Conservation (phyloP, 2,113 vertebrate species). For the Myanophis thanlyinensis region DNA sequence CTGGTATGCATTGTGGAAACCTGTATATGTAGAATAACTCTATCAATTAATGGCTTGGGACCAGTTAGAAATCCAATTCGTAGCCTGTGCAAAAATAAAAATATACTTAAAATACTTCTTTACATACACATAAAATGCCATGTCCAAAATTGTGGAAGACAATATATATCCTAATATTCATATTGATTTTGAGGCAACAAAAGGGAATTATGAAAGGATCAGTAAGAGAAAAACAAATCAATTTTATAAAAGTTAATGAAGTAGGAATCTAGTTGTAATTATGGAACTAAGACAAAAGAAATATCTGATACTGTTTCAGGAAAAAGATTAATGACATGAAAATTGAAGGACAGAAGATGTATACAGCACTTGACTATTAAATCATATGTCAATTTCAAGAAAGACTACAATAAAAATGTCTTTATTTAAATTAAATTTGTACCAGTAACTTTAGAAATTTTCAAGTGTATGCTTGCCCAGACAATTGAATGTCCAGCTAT, state of each 20-base stretch:
- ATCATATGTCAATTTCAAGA: neutral
- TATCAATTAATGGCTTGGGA: constrained; percentile 85
- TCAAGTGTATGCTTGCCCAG: neutral
- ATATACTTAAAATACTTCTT: neutral
- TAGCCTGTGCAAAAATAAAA: constrained; percentile 69
- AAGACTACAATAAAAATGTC: neutral
- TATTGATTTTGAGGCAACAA: neutral
- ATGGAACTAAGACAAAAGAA: neutral
- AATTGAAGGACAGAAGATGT: neutral
- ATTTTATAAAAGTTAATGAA: neutral
- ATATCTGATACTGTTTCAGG: neutral
- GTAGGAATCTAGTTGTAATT: neutral
- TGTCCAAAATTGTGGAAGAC: neutral
- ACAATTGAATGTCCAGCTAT: neutral
- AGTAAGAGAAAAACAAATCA: neutral
- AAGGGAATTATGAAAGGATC: neutral
- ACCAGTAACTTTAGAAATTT: neutral
- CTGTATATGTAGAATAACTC: constrained; percentile 88
- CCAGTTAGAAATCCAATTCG: constrained; percentile 91
- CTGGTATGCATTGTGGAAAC: constrained; percentile 88
- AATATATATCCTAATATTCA: neutral
- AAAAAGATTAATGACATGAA: neutral
- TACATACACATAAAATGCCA: neutral
- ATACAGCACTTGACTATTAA: neutral
- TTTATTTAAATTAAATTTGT: neutral